Evolutionary conservation across 2,113 vertebrate species (phyloP), one percentile per base, ranked within the genome.

Genomic region (Macquaria australasica): DNA sequence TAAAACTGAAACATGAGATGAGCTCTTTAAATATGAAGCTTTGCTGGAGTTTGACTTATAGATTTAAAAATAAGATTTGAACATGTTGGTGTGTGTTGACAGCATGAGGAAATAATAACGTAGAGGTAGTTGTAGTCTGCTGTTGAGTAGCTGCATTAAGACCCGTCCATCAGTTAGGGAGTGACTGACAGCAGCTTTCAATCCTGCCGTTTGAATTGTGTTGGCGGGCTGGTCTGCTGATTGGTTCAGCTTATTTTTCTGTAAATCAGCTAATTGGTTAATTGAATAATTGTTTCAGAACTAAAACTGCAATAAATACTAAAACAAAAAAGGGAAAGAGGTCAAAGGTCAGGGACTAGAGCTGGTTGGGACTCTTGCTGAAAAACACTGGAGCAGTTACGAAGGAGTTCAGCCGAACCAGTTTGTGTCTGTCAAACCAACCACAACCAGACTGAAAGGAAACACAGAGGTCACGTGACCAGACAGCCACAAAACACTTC

Each of bases 401-500:
- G 3, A 56, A 55, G 2, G 2, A 25, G 20, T n/a, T 23, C 50
- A 79, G 41, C 21, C 7, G 0, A 2, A 48, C 14, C 10, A 37
- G 12, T 18, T 1, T 45, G 70, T 63, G 12, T 18, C 1, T 45
- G 70, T 63, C 12, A 55, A 14, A 43, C 16, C 20, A 20, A 55
- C 77, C 28, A 37, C 73, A 66, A 31, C 21, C 6, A 48, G 39
- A 23, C 23, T 41, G 48, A 73, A 16, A 23, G 71, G 62, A 59
- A 67, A 64, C 31, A 21, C 56, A 21, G 0, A n/a, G 71, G 71
- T 88, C 88, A 90, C 9, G 71, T 90, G 86, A 90, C 68, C 79
- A 58, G n/a, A 53, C 37, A 16, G 34, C 45, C 58, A 56, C 59
- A 39, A 51, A n/a, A 70, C 63, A 51, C 66, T 80, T 76, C 73